Evolutionary conservation across 2,888 invertebrate species (phyloP), one percentile per base, ranked within the genome.

Genomic region (Keiferia lycopersicella): DNA sequence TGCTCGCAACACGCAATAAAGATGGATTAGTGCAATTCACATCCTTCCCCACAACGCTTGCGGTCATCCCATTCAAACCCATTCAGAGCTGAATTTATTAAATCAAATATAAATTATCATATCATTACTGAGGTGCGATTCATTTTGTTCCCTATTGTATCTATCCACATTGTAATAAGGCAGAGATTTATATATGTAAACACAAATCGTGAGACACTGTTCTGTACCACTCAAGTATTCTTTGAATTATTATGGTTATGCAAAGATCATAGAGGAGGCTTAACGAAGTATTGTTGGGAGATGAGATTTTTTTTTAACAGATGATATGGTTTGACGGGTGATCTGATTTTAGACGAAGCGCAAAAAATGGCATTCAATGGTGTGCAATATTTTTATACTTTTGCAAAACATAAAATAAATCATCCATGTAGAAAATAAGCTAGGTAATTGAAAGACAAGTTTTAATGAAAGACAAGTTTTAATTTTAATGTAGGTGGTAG

Each of bases 61-160:
- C 76, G 75, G 77, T 73, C 81, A 80, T 81, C 77, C 81, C 79
- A 83, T 80, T 79, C 80, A 77, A 53, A 53, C 26, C 20, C 51
- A 53, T 22, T 53, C 22, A 26, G 71, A 73, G 70, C 75, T 78
- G 79, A 85, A 87, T 84, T 84, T 86, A 87, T 87, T 84, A 86
- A 81, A 89, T 89, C 87, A 87, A 89, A 88, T 86, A 84, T 85
- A 86, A 88, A 90, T 91, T 91, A 91, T 88, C 88, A 90, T 91
- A 88, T 87, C 86, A 88, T 83, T 83, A 84, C 72, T 69, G 77
- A 80, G 80, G 82, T 79, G 83, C 81, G 81, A 80, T 80, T 72
- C 76, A 72, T 80, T 80, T 83, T 82, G 79, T 80, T 81, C 70
- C 68, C 77, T 67, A 79, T 87, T 86, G 84, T 87, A 76, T 74